A percentile compares a stretch with the other conserved stretches of the same genome.
Evolutionary conservation across 2,113 vertebrate species (phyloP).

Genomic region (Notothenia coriiceps): DNA sequence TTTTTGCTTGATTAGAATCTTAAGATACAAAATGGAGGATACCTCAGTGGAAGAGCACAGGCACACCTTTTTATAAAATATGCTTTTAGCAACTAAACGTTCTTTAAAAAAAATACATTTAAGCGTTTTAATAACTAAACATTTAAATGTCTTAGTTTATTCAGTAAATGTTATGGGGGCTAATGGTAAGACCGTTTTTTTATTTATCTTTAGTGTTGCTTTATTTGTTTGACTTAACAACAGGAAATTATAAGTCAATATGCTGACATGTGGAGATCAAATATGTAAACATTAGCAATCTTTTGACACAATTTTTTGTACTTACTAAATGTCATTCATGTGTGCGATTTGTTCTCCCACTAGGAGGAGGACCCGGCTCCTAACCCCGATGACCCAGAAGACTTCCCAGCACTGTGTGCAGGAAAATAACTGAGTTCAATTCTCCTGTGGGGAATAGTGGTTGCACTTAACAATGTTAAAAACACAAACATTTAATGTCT

Average conservation of each 20-base stretch:
- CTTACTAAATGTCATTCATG: background rate
- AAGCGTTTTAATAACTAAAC: background rate
- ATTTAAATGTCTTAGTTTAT: background rate
- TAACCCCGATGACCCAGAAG: constrained; percentile 94
- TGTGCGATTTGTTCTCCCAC: background rate
- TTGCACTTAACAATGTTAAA: constrained; percentile 47
- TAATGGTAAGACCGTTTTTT: background rate
- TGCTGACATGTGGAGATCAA: too few relatives aligned
- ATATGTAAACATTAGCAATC: background rate
- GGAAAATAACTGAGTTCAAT: constrained; percentile 54
- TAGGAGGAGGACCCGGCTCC: constrained; percentile 82
- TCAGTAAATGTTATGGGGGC: background rate
- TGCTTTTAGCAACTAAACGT: too few relatives aligned
- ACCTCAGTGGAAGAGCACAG: background rate
- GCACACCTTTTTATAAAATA: background rate
- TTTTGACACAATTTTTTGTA: background rate
- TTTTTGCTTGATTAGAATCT: background rate
- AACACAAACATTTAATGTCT: constrained; percentile 36
- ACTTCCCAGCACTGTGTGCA: constrained; percentile 91
- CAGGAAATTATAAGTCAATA: background rate
- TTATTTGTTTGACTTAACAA: background rate
- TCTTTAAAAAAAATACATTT: too few relatives aligned
- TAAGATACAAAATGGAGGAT: background rate
- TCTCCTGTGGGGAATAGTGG: constrained; percentile 21
- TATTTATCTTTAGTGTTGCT: background rate